A percentile compares a stretch with the other conserved stretches of the same genome.
Conservation (phyloP, 2,797 vertebrate genomes). For the Buphagus erythrorhynchus region DNA sequence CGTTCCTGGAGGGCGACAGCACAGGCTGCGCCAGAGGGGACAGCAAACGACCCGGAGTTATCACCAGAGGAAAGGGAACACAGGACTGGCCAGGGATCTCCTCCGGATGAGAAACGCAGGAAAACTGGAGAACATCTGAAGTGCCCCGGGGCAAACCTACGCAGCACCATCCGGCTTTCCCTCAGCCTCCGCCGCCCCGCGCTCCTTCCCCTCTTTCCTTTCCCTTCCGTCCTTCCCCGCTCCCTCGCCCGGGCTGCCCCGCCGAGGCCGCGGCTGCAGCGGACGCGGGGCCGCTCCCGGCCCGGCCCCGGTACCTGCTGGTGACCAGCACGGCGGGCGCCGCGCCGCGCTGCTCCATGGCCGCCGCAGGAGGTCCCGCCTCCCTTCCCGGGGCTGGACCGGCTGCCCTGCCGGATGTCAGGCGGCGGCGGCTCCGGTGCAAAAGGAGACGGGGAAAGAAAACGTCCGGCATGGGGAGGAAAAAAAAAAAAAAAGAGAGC, state of each 20-base stretch:
- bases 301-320: slow-evolving; percentile 33
- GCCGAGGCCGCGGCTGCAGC: neutral
- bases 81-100: rapidly evolving
- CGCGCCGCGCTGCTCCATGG: slow-evolving; percentile 42
- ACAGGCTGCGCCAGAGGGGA: rapidly evolving
- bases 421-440: neutral
- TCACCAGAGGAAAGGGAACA: neutral
- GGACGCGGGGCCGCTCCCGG: too few relatives aligned
- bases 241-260: neutral
- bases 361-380: neutral
- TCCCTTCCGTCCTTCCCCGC: too few relatives aligned
- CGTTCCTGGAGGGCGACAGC: neutral
- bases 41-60: rapidly evolving
- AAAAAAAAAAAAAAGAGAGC: too few relatives aligned
- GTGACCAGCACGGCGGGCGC: slow-evolving; percentile 47
- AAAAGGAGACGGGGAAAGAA: rapidly evolving
- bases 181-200: neutral
- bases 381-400: neutral
- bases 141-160: rapidly evolving
- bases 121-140: rapidly evolving
- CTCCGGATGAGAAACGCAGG: neutral
- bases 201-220: too few relatives aligned
- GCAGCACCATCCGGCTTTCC: neutral
- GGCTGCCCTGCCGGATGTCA: neutral
- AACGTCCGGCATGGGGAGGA: neutral